Evolutionary conservation across 2,113 vertebrate genomes (phyloP).

Genomic region (Conger conger): DNA sequence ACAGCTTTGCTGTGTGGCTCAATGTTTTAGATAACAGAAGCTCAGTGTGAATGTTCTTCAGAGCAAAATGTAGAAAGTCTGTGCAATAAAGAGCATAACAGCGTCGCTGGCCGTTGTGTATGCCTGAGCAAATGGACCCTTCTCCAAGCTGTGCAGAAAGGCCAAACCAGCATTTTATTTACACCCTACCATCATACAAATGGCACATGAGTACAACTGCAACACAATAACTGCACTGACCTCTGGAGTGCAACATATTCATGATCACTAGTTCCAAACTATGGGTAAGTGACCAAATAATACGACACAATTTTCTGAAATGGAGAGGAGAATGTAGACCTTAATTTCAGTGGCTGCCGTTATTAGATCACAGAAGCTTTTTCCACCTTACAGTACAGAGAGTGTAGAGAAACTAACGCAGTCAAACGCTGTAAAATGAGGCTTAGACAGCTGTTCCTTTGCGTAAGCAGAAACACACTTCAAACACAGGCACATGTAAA

Average conservation of each 20-base stretch:
- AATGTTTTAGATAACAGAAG: neutral
- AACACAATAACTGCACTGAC: neutral
- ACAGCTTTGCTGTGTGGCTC: neutral
- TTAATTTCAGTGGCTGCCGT: neutral
- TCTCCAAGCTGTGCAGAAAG: neutral
- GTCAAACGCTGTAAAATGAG: neutral
- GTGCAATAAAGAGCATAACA: neutral
- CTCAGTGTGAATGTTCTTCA: neutral
- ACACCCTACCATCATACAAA: neutral
- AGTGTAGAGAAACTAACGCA: neutral
- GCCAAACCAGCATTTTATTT: neutral
- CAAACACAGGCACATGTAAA: neutral
- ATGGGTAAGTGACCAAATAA: neutral
- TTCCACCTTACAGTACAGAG: conserved; percentile 14
- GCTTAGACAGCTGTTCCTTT: neutral
- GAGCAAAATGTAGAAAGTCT: neutral
- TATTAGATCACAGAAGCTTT: neutral
- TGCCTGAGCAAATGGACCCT: no score
- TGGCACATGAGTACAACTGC: neutral
- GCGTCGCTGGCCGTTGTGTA: no score
- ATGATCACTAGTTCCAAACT: neutral
- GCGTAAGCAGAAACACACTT: conserved; percentile 3
- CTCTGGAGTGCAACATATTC: neutral
- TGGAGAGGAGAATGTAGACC: neutral
- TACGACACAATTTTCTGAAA: neutral